A percentile compares a stretch with the other conserved stretches of the same genome.
These are phyloP conservation scores for Momotus momota DNA, from an alignment of 2,797 vertebrate genomes.

Conservation along the genomic window DNA sequence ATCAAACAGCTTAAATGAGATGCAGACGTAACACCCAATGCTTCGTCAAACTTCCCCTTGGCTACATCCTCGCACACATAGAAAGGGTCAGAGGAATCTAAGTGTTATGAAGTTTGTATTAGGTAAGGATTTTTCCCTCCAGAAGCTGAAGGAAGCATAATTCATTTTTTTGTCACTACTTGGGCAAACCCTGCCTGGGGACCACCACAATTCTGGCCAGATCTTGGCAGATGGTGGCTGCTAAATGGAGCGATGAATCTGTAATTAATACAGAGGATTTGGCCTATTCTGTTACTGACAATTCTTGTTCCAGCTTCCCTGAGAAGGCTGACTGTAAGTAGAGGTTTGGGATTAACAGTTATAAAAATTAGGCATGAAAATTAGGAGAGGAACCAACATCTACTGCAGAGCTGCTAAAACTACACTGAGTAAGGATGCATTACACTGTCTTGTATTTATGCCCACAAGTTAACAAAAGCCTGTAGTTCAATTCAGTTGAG, in stretches of 20 bases:
- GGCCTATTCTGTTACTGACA: not conserved
- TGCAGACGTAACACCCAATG: accelerated
- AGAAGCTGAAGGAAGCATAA: not conserved
- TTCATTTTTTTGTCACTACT: conserved; percentile 2
- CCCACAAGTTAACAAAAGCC: not conserved
- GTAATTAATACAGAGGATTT: conserved; percentile 11
- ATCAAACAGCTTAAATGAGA: not conserved
- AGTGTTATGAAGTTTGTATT: not conserved
- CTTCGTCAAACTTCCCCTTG: not conserved
- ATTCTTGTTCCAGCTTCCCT: not conserved
- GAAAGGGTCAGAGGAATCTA: not conserved
- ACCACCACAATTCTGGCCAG: not conserved
- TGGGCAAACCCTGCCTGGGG: not conserved
- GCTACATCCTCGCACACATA: not conserved
- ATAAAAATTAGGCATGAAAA: conserved; percentile 10
- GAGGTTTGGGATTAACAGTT: not conserved
- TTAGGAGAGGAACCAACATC: not conserved
- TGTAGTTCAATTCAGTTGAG: not conserved
- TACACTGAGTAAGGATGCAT: not conserved
- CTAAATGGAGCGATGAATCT: not conserved
- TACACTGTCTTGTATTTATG: not conserved
- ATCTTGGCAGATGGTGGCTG: not conserved
- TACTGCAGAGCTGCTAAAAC: not conserved
- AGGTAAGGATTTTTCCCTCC: not conserved
- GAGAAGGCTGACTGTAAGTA: not conserved